Percentiles rank a stretch among this genome's conserved stretches.
These are phyloP conservation scores for Eupeodes corollae DNA, from an alignment of 1,140 invertebrate genomes.

Conservation along the genomic window DNA sequence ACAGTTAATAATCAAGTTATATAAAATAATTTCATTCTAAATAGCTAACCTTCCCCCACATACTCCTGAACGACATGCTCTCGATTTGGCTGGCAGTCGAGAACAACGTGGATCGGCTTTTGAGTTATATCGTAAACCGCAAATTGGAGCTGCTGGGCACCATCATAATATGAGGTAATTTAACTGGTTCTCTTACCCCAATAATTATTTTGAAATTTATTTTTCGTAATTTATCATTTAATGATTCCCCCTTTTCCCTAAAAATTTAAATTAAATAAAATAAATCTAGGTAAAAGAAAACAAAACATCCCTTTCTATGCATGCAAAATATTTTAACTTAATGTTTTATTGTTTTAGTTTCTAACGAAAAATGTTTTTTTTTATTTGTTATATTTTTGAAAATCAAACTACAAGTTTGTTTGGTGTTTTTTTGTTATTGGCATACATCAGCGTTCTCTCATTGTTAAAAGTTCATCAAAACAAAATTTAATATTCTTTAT, in stretches of 20 bases:
- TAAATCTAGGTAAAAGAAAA: neutral
- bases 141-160: slow-evolving; percentile 39
- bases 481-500: no score
- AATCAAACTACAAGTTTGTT: no score
- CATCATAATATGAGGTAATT: slow-evolving; percentile 66
- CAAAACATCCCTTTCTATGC: no score
- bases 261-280: neutral
- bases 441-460: no score
- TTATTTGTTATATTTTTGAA: no score
- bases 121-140: slow-evolving; percentile 84
- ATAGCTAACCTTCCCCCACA: slow-evolving; percentile 31
- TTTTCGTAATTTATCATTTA: no score
- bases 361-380: slow-evolving; percentile 30
- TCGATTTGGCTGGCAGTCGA: slow-evolving; percentile 70
- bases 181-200: neutral
- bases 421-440: no score
- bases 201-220: no score
- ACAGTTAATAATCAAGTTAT: neutral
- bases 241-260: no score
- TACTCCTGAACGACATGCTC: slow-evolving; percentile 33
- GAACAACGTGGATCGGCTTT: slow-evolving; percentile 90
- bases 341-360: no score
- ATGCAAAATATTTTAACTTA: no score
- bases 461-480: no score
- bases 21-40: neutral